These are phyloP conservation scores for Syngnathus typhle DNA, from an alignment of 2,113 vertebrate genomes.

Conservation along the genomic window DNA sequence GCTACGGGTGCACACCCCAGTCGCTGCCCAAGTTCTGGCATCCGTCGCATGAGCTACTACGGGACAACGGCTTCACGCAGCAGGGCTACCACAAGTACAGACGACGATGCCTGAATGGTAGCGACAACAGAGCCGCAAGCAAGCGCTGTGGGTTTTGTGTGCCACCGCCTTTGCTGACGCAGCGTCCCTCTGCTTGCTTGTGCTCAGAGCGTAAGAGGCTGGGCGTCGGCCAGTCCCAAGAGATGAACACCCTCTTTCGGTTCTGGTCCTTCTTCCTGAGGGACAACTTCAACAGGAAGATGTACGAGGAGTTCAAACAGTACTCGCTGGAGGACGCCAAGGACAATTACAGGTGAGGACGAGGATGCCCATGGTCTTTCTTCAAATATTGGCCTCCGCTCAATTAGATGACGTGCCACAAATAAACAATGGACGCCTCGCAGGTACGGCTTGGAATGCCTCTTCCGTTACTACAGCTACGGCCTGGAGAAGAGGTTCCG, in stretches of 20 bases:
- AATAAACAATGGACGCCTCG: neutral
- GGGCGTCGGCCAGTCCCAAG: conserved; percentile 90
- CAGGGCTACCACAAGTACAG: conserved; percentile 93
- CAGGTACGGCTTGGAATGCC: conserved; percentile 95
- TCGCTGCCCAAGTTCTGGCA: conserved; percentile 93
- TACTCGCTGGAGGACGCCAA: conserved; percentile 86
- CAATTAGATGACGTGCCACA: too few species aligned
- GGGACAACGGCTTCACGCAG: conserved; percentile 93
- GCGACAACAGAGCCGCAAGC: neutral
- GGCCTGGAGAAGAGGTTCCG: conserved; percentile 94
- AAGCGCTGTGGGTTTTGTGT: neutral
- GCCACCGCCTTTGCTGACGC: too few species aligned
- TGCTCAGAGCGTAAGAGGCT: conserved; percentile 85
- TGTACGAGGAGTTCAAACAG: conserved; percentile 96
- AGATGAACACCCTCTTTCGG: conserved; percentile 98
- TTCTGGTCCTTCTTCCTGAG: conserved; percentile 99
- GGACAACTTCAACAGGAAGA: conserved; percentile 95
- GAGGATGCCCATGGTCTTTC: neutral
- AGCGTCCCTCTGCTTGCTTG: neutral
- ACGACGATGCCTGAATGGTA: conserved; percentile 84
- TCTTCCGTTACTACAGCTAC: conserved; percentile 97
- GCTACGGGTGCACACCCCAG: conserved; percentile 82
- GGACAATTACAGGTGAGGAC: conserved; percentile 86
- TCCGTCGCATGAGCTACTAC: conserved; percentile 89
- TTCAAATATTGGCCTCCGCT: neutral